Percentiles rank a stretch among this genome's conserved stretches.
Evolutionary conservation across 2,888 invertebrate species (phyloP).

Genomic region (Cinara cedri): DNA sequence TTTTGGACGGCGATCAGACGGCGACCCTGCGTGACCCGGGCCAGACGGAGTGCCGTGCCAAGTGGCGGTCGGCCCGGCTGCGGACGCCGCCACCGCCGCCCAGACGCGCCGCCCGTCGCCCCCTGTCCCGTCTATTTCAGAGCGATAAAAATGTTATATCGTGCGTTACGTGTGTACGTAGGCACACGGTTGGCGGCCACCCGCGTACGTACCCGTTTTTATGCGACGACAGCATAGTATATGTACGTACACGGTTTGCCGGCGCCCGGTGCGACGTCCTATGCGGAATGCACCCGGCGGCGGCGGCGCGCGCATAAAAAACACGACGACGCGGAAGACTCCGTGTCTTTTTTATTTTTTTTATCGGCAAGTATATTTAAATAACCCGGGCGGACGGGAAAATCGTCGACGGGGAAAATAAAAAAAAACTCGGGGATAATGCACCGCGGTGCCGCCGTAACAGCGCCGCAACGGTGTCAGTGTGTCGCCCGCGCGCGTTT

Average conservation of each 20-base stretch:
- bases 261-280: conserved; percentile 30
- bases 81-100: neutral
- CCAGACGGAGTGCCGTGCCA: conserved; percentile 50
- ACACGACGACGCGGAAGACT: too few species aligned
- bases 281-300: conserved; percentile 23
- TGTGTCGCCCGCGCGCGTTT: conserved; percentile 50
- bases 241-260: conserved; percentile 11
- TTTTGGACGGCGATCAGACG: conserved; percentile 44
- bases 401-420: neutral
- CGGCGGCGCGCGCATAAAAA: too few species aligned
- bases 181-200: conserved; percentile 21
- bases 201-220: neutral
- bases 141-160: conserved; percentile 38
- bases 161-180: too few species aligned
- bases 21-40: conserved; percentile 48
- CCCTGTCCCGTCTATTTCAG: conserved; percentile 36
- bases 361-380: too few species aligned
- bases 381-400: too few species aligned
- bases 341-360: too few species aligned
- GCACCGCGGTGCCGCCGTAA: neutral
- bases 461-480: conserved; percentile 45
- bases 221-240: neutral
- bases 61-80: conserved; percentile 13
- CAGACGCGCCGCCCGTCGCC: neutral
- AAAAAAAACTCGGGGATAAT: neutral